Conservation (phyloP, 1,140 invertebrate genomes). For the Babylonia areolata region DNA sequence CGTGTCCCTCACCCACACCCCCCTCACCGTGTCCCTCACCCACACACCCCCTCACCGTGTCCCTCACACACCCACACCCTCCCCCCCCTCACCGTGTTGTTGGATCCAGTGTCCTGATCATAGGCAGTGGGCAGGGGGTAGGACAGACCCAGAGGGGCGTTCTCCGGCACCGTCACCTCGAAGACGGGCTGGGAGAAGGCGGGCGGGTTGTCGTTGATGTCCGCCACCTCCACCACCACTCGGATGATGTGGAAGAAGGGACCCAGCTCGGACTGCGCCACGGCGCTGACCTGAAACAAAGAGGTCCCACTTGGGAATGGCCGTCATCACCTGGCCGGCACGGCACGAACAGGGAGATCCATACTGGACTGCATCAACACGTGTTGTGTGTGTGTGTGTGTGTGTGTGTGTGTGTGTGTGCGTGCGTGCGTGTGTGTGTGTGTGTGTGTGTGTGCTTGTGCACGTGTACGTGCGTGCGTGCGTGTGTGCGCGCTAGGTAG, state of each 20-base stretch:
- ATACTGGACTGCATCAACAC: too few relatives aligned
- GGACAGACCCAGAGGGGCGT: conserved; percentile 30
- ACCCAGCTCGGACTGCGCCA: conserved; percentile 46
- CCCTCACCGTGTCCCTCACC: too few relatives aligned
- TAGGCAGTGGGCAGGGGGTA: conserved; percentile 52
- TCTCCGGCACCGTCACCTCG: conserved; percentile 66
- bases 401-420: not conserved
- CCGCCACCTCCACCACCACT: conserved; percentile 88
- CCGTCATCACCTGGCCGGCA: too few relatives aligned
- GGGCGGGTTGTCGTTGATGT: conserved; percentile 94
- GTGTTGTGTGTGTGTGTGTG: conserved; percentile 10
- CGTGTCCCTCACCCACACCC: too few relatives aligned
- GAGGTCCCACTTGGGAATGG: too few relatives aligned
- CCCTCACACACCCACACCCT: too few relatives aligned
- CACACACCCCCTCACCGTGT: too few relatives aligned
- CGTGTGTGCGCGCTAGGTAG: too few relatives aligned
- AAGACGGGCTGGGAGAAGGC: conserved; percentile 87
- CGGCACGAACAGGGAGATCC: too few relatives aligned
- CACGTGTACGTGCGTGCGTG: too few relatives aligned
- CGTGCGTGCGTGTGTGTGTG: too few relatives aligned
- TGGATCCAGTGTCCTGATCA: conserved; percentile 49
- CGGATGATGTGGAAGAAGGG: conserved; percentile 44
- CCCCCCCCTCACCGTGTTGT: conserved; percentile 43
- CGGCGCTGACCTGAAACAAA: conserved; percentile 41
- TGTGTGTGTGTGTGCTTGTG: too few relatives aligned